Conservation (phyloP, 1,140 invertebrate species). For the Ectropis grisescens region DNA sequence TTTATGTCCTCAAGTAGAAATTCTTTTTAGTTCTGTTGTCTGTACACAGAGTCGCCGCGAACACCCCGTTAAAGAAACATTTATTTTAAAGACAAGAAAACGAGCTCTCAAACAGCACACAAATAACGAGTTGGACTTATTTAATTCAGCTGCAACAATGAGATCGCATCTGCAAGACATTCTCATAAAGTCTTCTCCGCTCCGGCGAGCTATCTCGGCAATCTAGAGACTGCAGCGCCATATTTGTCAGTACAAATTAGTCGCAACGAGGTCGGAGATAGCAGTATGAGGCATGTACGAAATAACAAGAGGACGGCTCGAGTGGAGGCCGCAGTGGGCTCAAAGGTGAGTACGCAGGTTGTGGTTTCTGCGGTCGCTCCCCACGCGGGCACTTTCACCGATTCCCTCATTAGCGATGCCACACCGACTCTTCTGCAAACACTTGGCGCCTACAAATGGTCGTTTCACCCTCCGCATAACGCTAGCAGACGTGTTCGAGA, state of each 20-base stretch:
- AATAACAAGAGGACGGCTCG: constrained; percentile 12
- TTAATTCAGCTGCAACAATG: too few species aligned
- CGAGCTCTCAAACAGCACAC: too few species aligned
- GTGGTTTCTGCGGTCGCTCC: constrained; percentile 20
- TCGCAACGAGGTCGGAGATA: constrained; percentile 5
- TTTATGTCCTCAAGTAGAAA: too few species aligned
- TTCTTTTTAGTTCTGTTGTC: too few species aligned
- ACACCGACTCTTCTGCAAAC: constrained; percentile 42
- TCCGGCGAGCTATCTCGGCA: too few species aligned
- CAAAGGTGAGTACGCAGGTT: constrained; percentile 2
- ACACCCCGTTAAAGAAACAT: too few species aligned
- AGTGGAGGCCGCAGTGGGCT: constrained; percentile 6
- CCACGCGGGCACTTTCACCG: constrained; percentile 31
- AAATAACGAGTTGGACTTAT: too few species aligned
- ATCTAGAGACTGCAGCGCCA: too few species aligned
- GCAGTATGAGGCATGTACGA: constrained; percentile 6
- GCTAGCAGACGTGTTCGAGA: constrained; percentile 25
- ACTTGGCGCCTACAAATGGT: constrained; percentile 51
- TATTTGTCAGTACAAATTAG: constrained; percentile 6
- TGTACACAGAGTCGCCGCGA: too few species aligned
- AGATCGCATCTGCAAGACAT: too few species aligned
- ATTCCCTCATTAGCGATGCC: constrained; percentile 54
- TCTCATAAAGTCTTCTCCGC: too few species aligned
- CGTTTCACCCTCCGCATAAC: constrained; percentile 17
- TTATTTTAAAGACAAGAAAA: too few species aligned